Percentiles rank a stretch among this genome's conserved stretches.
These are phyloP conservation scores for Synergus gifuensis DNA, from an alignment of 2,888 invertebrate genomes.

Conservation along the genomic window DNA sequence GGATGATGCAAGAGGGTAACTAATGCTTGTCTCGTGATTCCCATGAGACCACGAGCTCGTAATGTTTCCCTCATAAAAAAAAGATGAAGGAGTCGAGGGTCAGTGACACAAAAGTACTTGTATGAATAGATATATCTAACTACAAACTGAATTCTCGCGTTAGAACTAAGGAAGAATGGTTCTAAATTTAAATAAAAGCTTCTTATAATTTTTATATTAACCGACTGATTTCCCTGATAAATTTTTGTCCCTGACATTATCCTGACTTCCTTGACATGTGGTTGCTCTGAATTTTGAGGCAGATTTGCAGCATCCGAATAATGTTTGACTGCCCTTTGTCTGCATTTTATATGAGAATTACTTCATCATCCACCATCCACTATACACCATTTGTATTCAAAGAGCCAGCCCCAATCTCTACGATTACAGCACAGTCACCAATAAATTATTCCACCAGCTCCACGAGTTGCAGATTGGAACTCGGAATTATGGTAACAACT, in stretches of 20 bases:
- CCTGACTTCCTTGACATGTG: too few relatives aligned
- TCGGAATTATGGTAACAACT: constrained; percentile 34
- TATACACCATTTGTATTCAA: constrained; percentile 18
- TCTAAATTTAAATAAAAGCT: not conserved
- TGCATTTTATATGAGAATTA: constrained; percentile 27
- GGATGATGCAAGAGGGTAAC: constrained; percentile 64
- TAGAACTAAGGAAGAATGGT: not conserved
- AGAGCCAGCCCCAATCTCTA: constrained; percentile 21
- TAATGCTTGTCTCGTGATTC: constrained; percentile 43
- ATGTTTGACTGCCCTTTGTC: not conserved
- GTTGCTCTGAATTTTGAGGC: constrained; percentile 1
- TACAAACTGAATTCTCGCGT: not conserved
- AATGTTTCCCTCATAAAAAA: constrained; percentile 63
- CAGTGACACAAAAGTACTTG: not conserved
- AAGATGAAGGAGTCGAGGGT: not conserved
- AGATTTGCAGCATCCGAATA: not conserved
- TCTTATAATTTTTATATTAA: too few relatives aligned
- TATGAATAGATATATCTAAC: constrained; percentile 18
- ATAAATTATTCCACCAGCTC: constrained; percentile 29
- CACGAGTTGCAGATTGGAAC: constrained; percentile 5
- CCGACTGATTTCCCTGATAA: too few relatives aligned
- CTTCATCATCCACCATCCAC: not conserved
- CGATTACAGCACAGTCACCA: constrained; percentile 29
- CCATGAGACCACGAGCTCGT: constrained; percentile 59
- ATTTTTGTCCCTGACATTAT: too few relatives aligned